Conservation (phyloP, 2,113 vertebrate species). For the Mustelus asterias region DNA sequence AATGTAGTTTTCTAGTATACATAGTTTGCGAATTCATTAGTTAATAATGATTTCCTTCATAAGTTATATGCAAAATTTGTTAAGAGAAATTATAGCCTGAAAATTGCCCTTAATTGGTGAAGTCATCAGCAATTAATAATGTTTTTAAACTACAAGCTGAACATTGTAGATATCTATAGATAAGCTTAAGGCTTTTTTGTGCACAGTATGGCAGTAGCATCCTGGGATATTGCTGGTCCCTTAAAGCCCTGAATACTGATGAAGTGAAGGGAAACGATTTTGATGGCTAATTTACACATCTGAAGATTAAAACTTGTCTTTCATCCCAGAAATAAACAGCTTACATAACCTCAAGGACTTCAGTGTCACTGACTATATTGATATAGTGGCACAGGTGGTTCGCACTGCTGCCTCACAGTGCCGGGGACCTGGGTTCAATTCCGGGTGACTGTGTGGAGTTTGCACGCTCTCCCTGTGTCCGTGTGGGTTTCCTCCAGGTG, state of each 20-base stretch:
- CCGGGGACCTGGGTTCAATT: no score
- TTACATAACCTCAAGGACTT: background rate
- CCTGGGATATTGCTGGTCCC: background rate
- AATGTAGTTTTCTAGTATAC: background rate
- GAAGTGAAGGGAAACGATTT: background rate
- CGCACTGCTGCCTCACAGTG: no score
- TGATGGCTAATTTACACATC: background rate
- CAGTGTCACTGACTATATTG: background rate
- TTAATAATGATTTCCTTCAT: background rate
- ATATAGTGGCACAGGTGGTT: no score
- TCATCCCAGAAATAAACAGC: background rate
- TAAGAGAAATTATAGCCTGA: background rate
- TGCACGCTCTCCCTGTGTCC: no score
- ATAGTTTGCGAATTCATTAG: background rate
- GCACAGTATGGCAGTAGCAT: background rate
- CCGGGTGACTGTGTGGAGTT: no score
- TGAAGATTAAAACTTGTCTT: slow-evolving; percentile 15
- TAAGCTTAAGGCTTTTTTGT: background rate
- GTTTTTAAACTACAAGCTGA: background rate
- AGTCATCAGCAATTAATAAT: background rate
- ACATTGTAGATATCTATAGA: background rate
- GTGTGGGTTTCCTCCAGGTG: no score
- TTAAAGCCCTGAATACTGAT: background rate
- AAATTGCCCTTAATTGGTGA: background rate
- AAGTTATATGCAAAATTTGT: background rate